phyloP scores from a whole-genome alignment of 2,888 invertebrate genomes.

The Blastobasis adustella region DNA sequence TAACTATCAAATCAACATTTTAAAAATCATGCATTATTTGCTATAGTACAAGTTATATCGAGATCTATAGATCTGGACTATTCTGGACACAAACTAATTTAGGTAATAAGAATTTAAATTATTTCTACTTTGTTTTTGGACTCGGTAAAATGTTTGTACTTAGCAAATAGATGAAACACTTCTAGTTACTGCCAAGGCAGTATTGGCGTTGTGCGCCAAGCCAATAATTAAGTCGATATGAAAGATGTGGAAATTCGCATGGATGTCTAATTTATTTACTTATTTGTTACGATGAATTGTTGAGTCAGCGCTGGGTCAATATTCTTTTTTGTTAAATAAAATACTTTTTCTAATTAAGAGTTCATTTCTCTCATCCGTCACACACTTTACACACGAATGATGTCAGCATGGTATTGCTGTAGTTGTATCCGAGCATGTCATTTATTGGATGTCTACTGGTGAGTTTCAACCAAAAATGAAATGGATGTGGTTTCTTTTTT shows the following conservation, averaged over 20 bases:
- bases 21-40: no score
- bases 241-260: slow-evolving; percentile 65
- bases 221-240: slow-evolving; percentile 34
- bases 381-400: slow-evolving; percentile 65
- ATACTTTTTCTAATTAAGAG: slow-evolving; percentile 62
- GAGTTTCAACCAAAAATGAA: slow-evolving; percentile 56
- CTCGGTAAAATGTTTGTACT: neutral
- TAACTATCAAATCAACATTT: no score
- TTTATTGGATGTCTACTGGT: slow-evolving; percentile 64
- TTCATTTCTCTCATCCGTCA: slow-evolving; percentile 35
- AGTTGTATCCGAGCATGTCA: slow-evolving; percentile 66
- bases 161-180: neutral
- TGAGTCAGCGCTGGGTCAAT: slow-evolving; percentile 63
- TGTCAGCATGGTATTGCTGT: slow-evolving; percentile 71
- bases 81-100: no score
- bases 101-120: no score
- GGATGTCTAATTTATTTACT: slow-evolving; percentile 54
- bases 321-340: slow-evolving; percentile 68
- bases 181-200: slow-evolving; percentile 25
- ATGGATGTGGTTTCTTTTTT: slow-evolving; percentile 72
- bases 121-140: neutral
- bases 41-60: neutral
- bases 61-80: neutral
- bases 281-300: slow-evolving; percentile 66
- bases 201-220: slow-evolving; percentile 57